Percentiles rank a stretch among this genome's conserved stretches.
These are phyloP conservation scores for Eublepharis macularius DNA, from an alignment of 2,113 vertebrate species.

Conservation along the genomic window DNA sequence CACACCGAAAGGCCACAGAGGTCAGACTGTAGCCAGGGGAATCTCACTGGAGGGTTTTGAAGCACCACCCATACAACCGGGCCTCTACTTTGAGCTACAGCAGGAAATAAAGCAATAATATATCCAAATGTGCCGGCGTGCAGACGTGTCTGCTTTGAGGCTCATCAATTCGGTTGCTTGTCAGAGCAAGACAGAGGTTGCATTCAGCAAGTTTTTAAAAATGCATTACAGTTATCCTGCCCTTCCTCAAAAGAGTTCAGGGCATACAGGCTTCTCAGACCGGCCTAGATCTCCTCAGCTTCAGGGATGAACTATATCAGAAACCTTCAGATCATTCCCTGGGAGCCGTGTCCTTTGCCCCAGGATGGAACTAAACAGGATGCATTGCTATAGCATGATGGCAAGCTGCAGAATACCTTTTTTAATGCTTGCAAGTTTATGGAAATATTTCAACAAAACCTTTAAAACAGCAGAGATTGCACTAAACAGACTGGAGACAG, in stretches of 20 bases:
- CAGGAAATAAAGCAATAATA: neutral
- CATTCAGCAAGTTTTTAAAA: fast-evolving
- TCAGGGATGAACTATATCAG: neutral
- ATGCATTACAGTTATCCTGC: neutral
- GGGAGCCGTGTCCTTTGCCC: neutral
- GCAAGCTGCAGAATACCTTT: neutral
- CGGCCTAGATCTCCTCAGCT: neutral
- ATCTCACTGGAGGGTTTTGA: neutral
- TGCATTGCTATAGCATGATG: neutral
- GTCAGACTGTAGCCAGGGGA: neutral
- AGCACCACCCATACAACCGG: neutral
- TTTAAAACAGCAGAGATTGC: neutral
- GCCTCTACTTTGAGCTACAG: neutral
- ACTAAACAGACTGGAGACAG: neutral
- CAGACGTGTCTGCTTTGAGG: neutral
- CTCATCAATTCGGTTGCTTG: neutral
- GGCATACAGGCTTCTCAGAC: neutral
- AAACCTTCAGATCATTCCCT: neutral
- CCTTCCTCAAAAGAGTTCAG: neutral
- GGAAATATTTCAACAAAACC: neutral
- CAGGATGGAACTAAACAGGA: neutral
- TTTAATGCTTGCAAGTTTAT: neutral
- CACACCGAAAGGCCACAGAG: neutral
- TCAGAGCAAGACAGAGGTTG: neutral
- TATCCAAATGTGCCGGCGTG: neutral